These are phyloP conservation scores for Ifrita kowaldi DNA, from an alignment of 2,113 vertebrate genomes.

Conservation along the genomic window DNA sequence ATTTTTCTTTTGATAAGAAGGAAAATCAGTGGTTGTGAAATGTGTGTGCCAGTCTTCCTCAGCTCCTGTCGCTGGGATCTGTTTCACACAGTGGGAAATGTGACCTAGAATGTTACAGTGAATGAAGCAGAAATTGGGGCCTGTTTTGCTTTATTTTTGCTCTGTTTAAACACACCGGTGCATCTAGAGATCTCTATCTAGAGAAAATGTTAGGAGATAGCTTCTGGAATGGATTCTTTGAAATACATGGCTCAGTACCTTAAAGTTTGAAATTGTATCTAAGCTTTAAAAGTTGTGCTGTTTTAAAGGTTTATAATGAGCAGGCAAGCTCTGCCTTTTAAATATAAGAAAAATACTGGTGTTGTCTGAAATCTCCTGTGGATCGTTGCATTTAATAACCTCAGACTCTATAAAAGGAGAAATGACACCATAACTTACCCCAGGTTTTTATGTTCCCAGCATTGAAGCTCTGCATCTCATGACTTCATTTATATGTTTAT, in stretches of 20 bases:
- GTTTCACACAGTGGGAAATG: not conserved
- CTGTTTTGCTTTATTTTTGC: not conserved
- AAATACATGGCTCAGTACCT: not conserved
- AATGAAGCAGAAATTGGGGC: not conserved
- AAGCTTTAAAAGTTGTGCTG: not conserved
- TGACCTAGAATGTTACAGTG: not conserved
- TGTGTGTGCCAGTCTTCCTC: not conserved
- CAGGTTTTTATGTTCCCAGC: not conserved
- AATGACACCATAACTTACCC: not conserved
- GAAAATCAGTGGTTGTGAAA: not conserved
- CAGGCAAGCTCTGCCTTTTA: not conserved
- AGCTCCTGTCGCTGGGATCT: not conserved
- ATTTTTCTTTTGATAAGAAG: not conserved
- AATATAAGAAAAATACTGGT: not conserved
- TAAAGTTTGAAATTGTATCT: not conserved
- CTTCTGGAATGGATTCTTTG: not conserved
- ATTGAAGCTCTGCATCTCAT: not conserved
- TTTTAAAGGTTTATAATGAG: not conserved
- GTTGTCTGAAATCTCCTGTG: not conserved
- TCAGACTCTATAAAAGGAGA: not conserved
- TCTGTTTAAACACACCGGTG: not conserved
- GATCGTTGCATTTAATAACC: not conserved
- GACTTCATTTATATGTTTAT: constrained; percentile 6
- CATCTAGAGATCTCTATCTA: fast-evolving
- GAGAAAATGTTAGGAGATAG: not conserved